Conservation (phyloP, 2,113 vertebrate species). For the Grus americana region DNA sequence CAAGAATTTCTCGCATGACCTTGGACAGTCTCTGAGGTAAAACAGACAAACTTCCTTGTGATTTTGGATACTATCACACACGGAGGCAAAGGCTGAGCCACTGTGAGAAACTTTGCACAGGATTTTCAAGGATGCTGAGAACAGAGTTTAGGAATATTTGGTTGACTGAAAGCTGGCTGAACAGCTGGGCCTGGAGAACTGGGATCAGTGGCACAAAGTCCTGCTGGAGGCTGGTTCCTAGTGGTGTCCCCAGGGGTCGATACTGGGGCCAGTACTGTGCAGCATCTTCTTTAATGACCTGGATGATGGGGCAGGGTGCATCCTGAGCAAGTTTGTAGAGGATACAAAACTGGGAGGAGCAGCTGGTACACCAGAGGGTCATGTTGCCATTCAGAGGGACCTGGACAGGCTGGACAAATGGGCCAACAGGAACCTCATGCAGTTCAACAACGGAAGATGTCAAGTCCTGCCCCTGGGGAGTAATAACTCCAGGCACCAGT, state of each 20-base stretch:
- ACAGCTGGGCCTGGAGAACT: not conserved
- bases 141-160: not conserved
- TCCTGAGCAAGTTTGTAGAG: not conserved
- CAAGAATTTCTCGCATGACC: not conserved
- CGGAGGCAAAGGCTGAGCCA: not conserved
- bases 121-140: not conserved
- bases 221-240: not conserved
- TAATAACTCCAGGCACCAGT: not conserved
- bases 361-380: not conserved
- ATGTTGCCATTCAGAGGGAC: not conserved
- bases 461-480: not conserved
- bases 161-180: not conserved
- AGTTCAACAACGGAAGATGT: not conserved
- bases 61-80: not conserved
- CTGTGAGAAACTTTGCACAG: not conserved
- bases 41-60: not conserved
- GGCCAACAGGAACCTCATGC: not conserved
- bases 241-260: accelerated
- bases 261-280: not conserved
- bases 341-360: not conserved
- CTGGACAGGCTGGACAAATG: not conserved
- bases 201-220: not conserved
- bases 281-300: not conserved
- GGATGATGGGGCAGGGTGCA: not conserved
- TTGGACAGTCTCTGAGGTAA: not conserved